Percentiles rank a stretch among this genome's conserved stretches.
Evolutionary conservation across 2,797 vertebrate genomes (phyloP).

Genomic region (Hoplostethus mediterraneus): DNA sequence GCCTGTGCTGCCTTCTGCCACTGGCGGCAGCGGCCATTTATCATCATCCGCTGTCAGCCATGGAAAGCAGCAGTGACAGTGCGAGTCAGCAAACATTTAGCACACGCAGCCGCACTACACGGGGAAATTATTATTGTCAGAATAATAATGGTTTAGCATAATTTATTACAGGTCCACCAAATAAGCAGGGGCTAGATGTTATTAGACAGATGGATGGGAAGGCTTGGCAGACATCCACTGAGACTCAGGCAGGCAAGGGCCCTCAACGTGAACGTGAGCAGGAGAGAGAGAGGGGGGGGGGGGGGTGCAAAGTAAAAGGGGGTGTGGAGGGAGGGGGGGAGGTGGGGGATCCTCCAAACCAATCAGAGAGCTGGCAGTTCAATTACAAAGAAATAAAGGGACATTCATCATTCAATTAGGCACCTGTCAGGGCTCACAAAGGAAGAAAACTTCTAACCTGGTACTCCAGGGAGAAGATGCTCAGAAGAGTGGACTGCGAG

Average conservation of each 20-base stretch:
- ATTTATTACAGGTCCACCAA: conserved; percentile 99
- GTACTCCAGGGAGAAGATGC: conserved; percentile 99
- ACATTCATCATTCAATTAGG: conserved; percentile 99
- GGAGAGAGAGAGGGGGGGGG: conserved; percentile 17
- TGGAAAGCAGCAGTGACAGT: conserved; percentile 99
- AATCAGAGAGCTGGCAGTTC: conserved; percentile 99
- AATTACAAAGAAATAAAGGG: conserved; percentile 99
- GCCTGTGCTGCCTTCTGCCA: conserved; percentile 99
- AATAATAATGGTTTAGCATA: conserved; percentile 99
- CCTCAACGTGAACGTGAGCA: conserved; percentile 86
- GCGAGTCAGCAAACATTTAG: conserved; percentile 99
- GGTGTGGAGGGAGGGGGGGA: conserved; percentile 73
- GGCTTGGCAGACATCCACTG: conserved; percentile 98
- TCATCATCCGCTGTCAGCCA: conserved; percentile 99
- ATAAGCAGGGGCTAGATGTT: conserved; percentile 99
- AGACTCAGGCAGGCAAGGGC: conserved; percentile 91
- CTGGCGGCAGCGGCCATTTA: conserved; percentile 98
- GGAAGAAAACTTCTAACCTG: conserved; percentile 99
- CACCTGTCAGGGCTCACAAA: conserved; percentile 99
- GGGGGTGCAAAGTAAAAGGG: conserved; percentile 59
- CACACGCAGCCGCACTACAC: conserved; percentile 98
- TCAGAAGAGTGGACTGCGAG: conserved; percentile 99
- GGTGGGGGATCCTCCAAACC: conserved; percentile 94
- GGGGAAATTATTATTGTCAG: conserved; percentile 99
- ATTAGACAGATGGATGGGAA: conserved; percentile 99